A percentile compares a stretch with the other conserved stretches of the same genome.
Conservation (phyloP, 2,113 vertebrate genomes). For the Neolamprologus fasciatus region DNA sequence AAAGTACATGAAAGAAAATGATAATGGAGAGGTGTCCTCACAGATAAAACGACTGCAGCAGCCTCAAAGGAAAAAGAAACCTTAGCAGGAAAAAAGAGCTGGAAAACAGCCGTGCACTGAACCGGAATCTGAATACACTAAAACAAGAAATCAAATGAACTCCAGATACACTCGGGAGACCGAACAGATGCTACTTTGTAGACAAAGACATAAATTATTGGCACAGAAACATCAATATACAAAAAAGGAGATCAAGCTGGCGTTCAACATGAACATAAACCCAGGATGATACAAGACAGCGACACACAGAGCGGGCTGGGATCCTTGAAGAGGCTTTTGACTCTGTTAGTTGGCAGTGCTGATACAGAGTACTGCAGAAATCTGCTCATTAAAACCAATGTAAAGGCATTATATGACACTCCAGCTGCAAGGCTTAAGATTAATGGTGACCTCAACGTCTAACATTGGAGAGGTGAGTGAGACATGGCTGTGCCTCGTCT, state of each 20-base stretch:
- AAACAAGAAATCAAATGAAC: background rate
- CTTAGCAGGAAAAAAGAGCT: background rate
- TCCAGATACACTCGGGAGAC: rapidly evolving
- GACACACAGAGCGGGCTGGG: rapidly evolving
- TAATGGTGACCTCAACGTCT: background rate
- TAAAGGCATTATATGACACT: background rate
- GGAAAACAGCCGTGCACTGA: background rate
- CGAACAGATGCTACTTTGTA: background rate
- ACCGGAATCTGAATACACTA: rapidly evolving
- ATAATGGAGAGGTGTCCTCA: background rate
- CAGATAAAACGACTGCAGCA: background rate
- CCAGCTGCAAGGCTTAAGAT: background rate
- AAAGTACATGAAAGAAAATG: background rate
- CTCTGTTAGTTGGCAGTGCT: background rate
- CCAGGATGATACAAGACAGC: background rate
- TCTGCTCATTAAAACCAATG: background rate
- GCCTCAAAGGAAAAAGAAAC: background rate
- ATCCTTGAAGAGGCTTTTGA: background rate
- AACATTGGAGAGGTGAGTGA: background rate
- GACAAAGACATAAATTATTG: background rate
- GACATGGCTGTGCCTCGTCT: background rate
- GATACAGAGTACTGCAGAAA: background rate
- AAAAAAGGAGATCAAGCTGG: rapidly evolving
- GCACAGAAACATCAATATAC: background rate
- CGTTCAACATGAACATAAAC: rapidly evolving